These are phyloP conservation scores for Colistium nudipinnis DNA, from an alignment of 2,113 vertebrate species.

Conservation along the genomic window DNA sequence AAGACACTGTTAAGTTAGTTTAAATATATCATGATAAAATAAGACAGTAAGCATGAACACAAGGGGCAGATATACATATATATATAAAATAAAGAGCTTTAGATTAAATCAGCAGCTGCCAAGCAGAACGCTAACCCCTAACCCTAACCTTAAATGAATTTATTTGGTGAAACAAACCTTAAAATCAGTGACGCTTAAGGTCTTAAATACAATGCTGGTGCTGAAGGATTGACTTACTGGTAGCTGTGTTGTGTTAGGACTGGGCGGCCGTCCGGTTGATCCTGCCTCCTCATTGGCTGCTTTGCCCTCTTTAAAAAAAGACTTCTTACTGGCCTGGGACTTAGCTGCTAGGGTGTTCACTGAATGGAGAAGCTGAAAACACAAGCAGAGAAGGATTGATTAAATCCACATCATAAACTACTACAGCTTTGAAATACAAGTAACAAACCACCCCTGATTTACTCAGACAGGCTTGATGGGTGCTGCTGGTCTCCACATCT, in stretches of 20 bases:
- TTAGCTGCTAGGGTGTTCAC: constrained; percentile 91
- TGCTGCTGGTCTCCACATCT: too few relatives aligned
- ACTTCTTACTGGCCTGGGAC: constrained; percentile 88
- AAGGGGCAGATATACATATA: too few relatives aligned
- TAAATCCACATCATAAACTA: not conserved
- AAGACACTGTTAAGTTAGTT: too few relatives aligned
- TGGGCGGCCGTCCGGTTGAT: constrained; percentile 61
- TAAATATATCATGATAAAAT: too few relatives aligned
- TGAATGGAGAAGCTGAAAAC: constrained; percentile 88
- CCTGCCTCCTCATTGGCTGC: constrained; percentile 58
- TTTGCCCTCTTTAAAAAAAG: constrained; percentile 74
- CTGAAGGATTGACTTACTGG: constrained; percentile 47
- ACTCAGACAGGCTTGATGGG: too few relatives aligned
- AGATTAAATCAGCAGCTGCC: too few relatives aligned
- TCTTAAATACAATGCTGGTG: not conserved
- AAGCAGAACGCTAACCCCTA: too few relatives aligned
- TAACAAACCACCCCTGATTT: too few relatives aligned
- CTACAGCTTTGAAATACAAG: too few relatives aligned
- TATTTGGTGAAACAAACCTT: not conserved
- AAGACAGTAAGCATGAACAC: too few relatives aligned
- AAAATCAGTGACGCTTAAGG: not conserved
- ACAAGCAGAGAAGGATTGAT: not conserved
- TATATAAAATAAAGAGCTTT: too few relatives aligned
- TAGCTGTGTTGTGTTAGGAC: constrained; percentile 80
- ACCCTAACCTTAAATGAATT: too few relatives aligned